These are phyloP conservation scores for Steinernema feltiae DNA, from an alignment of 1,140 invertebrate species.

Conservation along the genomic window DNA sequence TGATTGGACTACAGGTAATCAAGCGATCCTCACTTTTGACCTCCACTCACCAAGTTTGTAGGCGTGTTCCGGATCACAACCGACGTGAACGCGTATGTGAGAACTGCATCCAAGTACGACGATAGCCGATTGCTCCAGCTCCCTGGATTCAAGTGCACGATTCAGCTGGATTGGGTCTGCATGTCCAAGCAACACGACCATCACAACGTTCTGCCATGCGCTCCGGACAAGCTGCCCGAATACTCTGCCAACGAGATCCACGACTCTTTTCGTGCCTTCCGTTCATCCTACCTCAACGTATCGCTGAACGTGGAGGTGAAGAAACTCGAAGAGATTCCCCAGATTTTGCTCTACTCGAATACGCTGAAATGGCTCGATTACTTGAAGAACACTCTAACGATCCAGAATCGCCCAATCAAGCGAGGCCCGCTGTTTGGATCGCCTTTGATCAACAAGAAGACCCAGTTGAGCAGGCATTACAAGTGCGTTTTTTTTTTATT, in stretches of 20 bases:
- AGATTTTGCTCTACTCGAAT: slow-evolving; percentile 56
- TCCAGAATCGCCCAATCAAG: slow-evolving; percentile 83
- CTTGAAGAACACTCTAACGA: slow-evolving; percentile 75
- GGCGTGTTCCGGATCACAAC: slow-evolving; percentile 78
- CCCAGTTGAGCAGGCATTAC: slow-evolving; percentile 86
- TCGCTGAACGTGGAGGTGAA: slow-evolving; percentile 72
- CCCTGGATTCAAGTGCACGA: slow-evolving; percentile 75
- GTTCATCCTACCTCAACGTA: slow-evolving; percentile 84
- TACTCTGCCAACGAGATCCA: slow-evolving; percentile 78
- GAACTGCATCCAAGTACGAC: slow-evolving; percentile 96
- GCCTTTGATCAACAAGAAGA: slow-evolving; percentile 74
- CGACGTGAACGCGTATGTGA: slow-evolving; percentile 77
- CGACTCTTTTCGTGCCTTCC: slow-evolving; percentile 72
- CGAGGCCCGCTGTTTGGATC: slow-evolving; percentile 81
- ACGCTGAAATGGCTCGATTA: slow-evolving; percentile 55
- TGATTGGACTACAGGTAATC: slow-evolving; percentile 93
- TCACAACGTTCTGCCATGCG: slow-evolving; percentile 88
- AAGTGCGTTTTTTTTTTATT: slow-evolving; percentile 47
- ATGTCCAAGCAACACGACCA: slow-evolving; percentile 88
- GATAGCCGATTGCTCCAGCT: slow-evolving; percentile 84
- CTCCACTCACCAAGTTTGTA: too few species aligned
- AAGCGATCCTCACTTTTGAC: too few species aligned
- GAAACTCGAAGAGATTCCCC: slow-evolving; percentile 36
- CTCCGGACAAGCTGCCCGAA: slow-evolving; percentile 89
- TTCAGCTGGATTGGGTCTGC: slow-evolving; percentile 84